Base-by-base conservation (phyloP, 2,113 vertebrate genomes). In the Illadopsis cleaveri region DNA sequence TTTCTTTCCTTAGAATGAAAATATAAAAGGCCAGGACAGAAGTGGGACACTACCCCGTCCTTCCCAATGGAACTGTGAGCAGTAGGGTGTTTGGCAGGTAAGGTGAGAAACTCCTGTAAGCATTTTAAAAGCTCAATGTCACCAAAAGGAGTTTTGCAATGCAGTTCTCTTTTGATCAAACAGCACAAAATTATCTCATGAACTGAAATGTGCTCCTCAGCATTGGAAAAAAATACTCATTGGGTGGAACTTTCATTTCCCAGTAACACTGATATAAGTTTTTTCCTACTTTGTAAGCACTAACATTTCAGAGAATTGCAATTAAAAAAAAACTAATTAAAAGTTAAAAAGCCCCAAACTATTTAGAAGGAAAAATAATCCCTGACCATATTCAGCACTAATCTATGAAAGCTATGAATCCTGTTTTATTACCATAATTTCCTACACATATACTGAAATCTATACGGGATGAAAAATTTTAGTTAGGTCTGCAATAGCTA, bases 191-290 rank as follows among this genome's bases (percentile, higher is more conserved):
- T 90, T 85, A 88, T 92, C 85, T 90, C 76, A 86, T 33, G 60
- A 86, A 75, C 60, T 44, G 83, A 82, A 83, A 35, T 56, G 25
- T 25, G 35, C 23, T 48, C 3, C 1, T 80, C 79, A 88, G 88
- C 88, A 71, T 2, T 75, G 93, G 87, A 88, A 94, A 92, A 96
- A 95, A 92, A 64, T 5, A 71, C 44, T 78, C 60, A 93, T 3
- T 71, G 92, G 68, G 88, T 81, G 60, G 56, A 86, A 95, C 82
- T 53, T 89, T 54, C 54, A 78, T 83, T 95, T 93, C 82, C 76
- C 65, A 75, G 53, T 78, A 92, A 81, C 54, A 75, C 21, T 51
- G 60, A 91, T 69, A 44, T 0, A 72, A 82, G 12, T 51, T 80
- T 80, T 31, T 64, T 85, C 73, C 78, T 71, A 24, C 21, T 84